A percentile compares a stretch with the other conserved stretches of the same genome.
phyloP scores from a whole-genome alignment of 2,113 vertebrate genomes.

The Myanophis thanlyinensis region DNA sequence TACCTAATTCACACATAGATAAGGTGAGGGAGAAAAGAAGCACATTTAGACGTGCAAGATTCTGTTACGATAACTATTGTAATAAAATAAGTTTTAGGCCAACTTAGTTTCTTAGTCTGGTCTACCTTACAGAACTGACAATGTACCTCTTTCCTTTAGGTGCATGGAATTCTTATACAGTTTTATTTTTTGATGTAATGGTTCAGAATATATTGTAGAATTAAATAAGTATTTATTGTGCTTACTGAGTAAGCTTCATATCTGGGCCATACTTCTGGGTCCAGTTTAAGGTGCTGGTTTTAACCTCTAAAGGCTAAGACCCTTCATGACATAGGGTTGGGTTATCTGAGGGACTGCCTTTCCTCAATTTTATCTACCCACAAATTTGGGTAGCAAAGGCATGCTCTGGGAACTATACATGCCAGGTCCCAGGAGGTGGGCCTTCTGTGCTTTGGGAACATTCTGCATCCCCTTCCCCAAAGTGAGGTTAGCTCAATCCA shows the following conservation, averaged over 20 bases:
- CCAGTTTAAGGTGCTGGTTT: background rate
- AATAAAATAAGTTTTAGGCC: background rate
- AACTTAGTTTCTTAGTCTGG: background rate
- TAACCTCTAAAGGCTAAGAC: background rate
- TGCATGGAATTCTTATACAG: background rate
- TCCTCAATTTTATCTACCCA: background rate
- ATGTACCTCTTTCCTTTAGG: background rate
- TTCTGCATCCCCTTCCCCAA: background rate
- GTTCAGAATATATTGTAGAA: background rate
- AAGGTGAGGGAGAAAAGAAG: background rate
- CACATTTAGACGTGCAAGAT: background rate
- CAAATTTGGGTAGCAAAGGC: background rate
- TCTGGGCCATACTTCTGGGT: background rate
- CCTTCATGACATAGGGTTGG: too few relatives aligned
- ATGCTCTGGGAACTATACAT: background rate
- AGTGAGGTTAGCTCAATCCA: background rate
- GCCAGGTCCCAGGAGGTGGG: background rate
- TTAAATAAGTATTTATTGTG: background rate
- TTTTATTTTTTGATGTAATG: background rate
- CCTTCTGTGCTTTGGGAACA: background rate
- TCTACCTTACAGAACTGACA: background rate
- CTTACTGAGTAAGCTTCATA: background rate
- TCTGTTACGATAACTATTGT: background rate
- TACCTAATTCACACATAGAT: background rate
- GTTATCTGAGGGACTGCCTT: background rate